A percentile compares a stretch with the other conserved stretches of the same genome.
Evolutionary conservation across 1,140 invertebrate genomes (phyloP).

Genomic region (Orchestia grillus): DNA sequence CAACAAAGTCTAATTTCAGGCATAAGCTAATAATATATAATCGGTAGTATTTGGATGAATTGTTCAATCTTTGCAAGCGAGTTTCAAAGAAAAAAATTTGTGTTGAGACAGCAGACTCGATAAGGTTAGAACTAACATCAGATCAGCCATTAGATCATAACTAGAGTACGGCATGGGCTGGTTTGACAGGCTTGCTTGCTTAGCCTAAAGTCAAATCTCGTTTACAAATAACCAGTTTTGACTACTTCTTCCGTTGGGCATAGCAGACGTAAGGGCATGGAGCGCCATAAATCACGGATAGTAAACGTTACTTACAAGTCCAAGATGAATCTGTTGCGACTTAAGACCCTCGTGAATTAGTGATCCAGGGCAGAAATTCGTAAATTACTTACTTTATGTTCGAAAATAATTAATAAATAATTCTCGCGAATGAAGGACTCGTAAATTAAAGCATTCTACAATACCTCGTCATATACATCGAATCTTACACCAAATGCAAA

Average conservation of each 20-base stretch:
- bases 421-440: too few relatives aligned
- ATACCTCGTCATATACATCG: not conserved
- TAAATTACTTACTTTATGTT: too few relatives aligned
- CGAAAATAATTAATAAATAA: too few relatives aligned
- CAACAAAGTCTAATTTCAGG: not conserved
- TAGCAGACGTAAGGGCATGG: not conserved
- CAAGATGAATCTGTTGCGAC: too few relatives aligned
- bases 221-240: not conserved
- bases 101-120: not conserved
- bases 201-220: not conserved
- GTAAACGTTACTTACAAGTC: too few relatives aligned
- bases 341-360: too few relatives aligned
- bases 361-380: too few relatives aligned
- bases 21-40: not conserved
- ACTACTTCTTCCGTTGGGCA: not conserved
- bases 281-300: too few relatives aligned
- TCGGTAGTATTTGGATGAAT: not conserved
- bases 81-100: not conserved
- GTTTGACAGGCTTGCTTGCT: not conserved
- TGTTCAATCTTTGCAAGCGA: not conserved
- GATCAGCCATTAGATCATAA: not conserved
- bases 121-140: not conserved
- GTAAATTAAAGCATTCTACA: too few relatives aligned
- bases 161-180: not conserved
- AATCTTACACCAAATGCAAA: not conserved